Conservation (phyloP, 1,140 invertebrate species). For the Centruroides vittatus region DNA sequence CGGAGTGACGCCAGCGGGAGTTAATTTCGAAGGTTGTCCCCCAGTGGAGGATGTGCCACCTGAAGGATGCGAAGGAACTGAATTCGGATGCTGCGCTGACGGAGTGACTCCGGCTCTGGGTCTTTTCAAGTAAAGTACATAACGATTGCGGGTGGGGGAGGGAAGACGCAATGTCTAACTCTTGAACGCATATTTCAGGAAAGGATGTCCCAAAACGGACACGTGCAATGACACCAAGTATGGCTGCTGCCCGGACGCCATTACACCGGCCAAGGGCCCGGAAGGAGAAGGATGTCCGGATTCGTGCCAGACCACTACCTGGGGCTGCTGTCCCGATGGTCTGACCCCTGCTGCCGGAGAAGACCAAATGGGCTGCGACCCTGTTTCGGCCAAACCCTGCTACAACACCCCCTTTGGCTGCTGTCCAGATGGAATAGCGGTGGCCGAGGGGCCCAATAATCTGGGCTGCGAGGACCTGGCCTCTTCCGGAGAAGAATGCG, state of each 20-base stretch:
- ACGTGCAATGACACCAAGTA: conserved; percentile 47
- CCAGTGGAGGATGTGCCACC: conserved; percentile 5
- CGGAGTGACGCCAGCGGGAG: conserved; percentile 60
- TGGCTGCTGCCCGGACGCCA: conserved; percentile 39
- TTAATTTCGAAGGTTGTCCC: neutral
- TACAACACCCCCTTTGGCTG: conserved; percentile 42
- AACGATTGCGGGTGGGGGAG: conserved; percentile 42
- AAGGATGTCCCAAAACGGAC: conserved; percentile 18
- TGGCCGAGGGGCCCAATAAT: conserved; percentile 63
- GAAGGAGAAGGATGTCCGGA: conserved; percentile 27
- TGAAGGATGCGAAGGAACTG: neutral
- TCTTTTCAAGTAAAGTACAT: conserved; percentile 56
- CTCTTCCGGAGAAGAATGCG: conserved; percentile 72
- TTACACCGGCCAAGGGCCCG: conserved; percentile 28
- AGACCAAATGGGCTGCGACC: conserved; percentile 27
- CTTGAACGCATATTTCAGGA: neutral
- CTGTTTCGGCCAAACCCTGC: conserved; percentile 16
- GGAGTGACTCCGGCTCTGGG: conserved; percentile 70
- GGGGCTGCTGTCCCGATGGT: conserved; percentile 48
- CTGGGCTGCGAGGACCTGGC: conserved; percentile 56
- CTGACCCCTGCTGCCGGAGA: conserved; percentile 31
- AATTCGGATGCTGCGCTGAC: conserved; percentile 79
- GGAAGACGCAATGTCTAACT: conserved; percentile 6
- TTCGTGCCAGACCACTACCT: conserved; percentile 28
- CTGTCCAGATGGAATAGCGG: conserved; percentile 67